These are phyloP conservation scores for Teleogryllus occipitalis DNA, from an alignment of 1,140 invertebrate species.

Conservation along the genomic window DNA sequence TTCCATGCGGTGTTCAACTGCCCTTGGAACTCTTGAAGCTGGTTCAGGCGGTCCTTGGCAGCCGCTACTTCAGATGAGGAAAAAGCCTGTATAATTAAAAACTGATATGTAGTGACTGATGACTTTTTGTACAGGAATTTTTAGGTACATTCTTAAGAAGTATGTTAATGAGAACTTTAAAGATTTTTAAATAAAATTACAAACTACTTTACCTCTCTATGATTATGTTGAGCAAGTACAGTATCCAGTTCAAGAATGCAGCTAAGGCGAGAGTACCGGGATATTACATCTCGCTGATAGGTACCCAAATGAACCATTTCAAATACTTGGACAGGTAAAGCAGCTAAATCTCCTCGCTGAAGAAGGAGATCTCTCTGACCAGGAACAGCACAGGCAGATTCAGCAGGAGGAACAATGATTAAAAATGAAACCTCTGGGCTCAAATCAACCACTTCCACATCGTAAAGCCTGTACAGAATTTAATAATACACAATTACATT, in stretches of 20 bases:
- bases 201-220: constrained; percentile 55
- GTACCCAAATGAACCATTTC: constrained; percentile 90
- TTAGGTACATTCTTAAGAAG: too few relatives aligned
- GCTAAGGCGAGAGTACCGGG: constrained; percentile 80
- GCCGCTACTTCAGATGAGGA: constrained; percentile 75
- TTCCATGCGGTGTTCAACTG: constrained; percentile 84
- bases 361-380: constrained; percentile 74
- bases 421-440: constrained; percentile 81
- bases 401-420: constrained; percentile 79
- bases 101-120: background rate
- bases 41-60: constrained; percentile 73
- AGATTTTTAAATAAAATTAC: background rate
- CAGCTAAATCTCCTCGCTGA: constrained; percentile 68
- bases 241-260: constrained; percentile 88
- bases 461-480: constrained; percentile 57
- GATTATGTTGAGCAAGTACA: constrained; percentile 81
- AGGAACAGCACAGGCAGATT: constrained; percentile 82
- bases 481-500: background rate
- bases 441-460: constrained; percentile 84
- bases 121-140: too few relatives aligned
- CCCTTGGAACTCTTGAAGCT: constrained; percentile 71
- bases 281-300: constrained; percentile 81
- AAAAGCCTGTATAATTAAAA: constrained; percentile 55
- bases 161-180: too few relatives aligned
- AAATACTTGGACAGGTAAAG: constrained; percentile 79